Conservation (phyloP, 2,888 invertebrate species). For the Orchestes rusci region DNA sequence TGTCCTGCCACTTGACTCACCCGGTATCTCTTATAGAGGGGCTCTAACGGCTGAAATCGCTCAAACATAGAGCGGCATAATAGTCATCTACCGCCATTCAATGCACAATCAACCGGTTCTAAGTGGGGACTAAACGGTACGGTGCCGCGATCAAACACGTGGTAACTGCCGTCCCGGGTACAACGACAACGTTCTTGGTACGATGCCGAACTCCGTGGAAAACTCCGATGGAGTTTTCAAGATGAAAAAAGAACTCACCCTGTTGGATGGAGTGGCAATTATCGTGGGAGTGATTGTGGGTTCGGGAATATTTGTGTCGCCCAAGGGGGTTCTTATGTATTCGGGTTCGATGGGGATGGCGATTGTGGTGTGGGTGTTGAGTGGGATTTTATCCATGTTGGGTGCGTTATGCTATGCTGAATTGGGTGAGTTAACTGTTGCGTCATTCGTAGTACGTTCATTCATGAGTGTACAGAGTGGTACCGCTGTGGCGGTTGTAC, state of each 20-base stretch:
- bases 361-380: conserved; percentile 78
- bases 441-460: too few relatives aligned
- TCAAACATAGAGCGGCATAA: too few relatives aligned
- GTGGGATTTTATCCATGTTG: conserved; percentile 83
- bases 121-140: too few relatives aligned
- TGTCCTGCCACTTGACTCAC: too few relatives aligned
- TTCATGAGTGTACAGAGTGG: too few relatives aligned
- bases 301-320: conserved; percentile 95
- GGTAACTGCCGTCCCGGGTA: not conserved
- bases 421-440: conserved; percentile 57
- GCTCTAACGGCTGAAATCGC: too few relatives aligned
- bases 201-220: conserved; percentile 12
- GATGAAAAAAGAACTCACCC: conserved; percentile 83
- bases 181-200: not conserved
- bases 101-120: not conserved
- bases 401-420: conserved; percentile 97
- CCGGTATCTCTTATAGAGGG: too few relatives aligned
- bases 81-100: too few relatives aligned
- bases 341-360: conserved; percentile 88
- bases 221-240: conserved; percentile 47
- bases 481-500: too few relatives aligned
- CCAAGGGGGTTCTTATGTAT: conserved; percentile 85
- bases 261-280: conserved; percentile 88
- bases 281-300: conserved; percentile 94
- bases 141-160: too few relatives aligned